Conservation (phyloP, 2,113 vertebrate genomes). For the Tragulus kanchil region DNA sequence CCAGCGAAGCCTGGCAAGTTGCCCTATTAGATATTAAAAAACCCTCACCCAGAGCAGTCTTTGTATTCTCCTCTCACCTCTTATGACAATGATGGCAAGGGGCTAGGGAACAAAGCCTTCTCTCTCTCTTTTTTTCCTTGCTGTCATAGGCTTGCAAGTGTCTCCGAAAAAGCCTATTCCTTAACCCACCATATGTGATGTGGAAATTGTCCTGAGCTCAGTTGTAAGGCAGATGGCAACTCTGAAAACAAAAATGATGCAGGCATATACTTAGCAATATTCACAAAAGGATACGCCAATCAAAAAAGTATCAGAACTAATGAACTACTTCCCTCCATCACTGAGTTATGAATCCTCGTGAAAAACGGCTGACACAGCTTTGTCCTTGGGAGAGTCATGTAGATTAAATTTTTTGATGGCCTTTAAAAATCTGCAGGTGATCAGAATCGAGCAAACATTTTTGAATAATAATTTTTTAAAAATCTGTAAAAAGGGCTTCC, state of each 20-base stretch:
- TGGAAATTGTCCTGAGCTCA: background rate
- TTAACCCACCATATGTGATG: background rate
- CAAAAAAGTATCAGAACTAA: background rate
- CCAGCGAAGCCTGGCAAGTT: background rate
- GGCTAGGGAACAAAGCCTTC: background rate
- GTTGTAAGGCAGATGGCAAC: background rate
- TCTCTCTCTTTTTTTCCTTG: background rate
- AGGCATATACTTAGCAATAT: background rate
- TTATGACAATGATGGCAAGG: background rate
- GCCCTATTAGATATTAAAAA: background rate
- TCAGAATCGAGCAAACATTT: conserved; percentile 38
- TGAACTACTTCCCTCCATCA: background rate
- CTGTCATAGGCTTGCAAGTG: background rate
- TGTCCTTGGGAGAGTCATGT: background rate
- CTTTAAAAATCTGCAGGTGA: conserved; percentile 10
- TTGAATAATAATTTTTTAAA: background rate
- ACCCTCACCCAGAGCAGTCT: background rate
- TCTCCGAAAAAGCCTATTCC: background rate
- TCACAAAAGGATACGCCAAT: background rate
- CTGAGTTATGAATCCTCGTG: background rate
- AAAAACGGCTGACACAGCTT: background rate
- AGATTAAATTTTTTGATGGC: background rate
- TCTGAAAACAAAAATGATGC: background rate
- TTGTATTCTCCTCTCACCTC: background rate
- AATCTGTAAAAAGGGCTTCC: too few relatives aligned